Percentiles rank a stretch among this genome's conserved stretches.
These are phyloP conservation scores for Drosophila sproati DNA, from an alignment of 1,140 invertebrate species.

Conservation along the genomic window DNA sequence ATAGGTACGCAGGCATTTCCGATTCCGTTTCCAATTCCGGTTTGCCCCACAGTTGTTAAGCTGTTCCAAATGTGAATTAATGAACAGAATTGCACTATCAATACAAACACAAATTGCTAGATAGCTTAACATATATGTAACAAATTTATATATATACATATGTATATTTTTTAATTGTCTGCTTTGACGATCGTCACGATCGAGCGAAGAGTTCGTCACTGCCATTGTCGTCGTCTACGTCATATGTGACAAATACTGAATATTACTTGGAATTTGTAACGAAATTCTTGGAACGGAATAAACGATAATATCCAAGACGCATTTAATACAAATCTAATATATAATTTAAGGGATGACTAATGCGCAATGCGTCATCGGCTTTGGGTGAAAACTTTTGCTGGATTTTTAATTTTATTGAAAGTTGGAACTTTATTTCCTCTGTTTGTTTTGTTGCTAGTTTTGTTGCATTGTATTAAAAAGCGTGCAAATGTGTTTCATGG, in stretches of 20 bases:
- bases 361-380: constrained; percentile 22
- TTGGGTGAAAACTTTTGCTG: constrained; percentile 9
- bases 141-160: neutral
- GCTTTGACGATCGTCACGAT: constrained; percentile 16
- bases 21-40: too few relatives aligned
- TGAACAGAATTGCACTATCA: too few relatives aligned
- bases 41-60: too few relatives aligned
- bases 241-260: neutral
- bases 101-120: too few relatives aligned
- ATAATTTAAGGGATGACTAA: constrained; percentile 23
- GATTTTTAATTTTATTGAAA: constrained; percentile 11
- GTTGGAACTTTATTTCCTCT: constrained; percentile 5
- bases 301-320: neutral
- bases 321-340: neutral
- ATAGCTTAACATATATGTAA: neutral
- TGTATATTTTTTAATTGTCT: neutral
- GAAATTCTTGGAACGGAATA: constrained; percentile 35
- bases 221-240: constrained; percentile 5
- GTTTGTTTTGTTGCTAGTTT: neutral
- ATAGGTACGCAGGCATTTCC: too few relatives aligned
- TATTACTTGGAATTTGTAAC: constrained; percentile 34
- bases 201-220: constrained; percentile 5
- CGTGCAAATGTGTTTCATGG: constrained; percentile 48
- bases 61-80: too few relatives aligned
- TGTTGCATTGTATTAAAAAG: constrained; percentile 30